A percentile compares a stretch with the other conserved stretches of the same genome.
Evolutionary conservation across 2,797 vertebrate species (phyloP).

Genomic region (Chloroceryle amazona): DNA sequence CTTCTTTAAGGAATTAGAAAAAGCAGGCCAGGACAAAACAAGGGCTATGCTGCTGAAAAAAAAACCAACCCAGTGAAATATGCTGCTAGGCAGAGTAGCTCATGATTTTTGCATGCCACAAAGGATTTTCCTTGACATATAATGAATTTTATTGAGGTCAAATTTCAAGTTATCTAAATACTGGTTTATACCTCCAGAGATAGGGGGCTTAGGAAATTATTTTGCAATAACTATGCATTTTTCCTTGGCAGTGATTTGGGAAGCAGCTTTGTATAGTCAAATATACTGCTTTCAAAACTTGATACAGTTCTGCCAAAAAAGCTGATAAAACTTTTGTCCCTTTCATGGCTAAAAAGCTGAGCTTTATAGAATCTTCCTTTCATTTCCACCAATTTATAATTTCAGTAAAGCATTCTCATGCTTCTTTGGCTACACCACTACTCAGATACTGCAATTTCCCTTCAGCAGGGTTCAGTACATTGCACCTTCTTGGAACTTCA

Average conservation of each 20-base stretch:
- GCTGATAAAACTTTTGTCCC: not conserved
- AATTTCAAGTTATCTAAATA: constrained; percentile 55
- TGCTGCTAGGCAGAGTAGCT: constrained; percentile 2
- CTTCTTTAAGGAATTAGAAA: not conserved
- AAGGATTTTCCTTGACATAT: constrained; percentile 36
- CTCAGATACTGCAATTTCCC: not conserved
- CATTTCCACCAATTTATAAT: not conserved
- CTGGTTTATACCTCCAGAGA: constrained; percentile 50
- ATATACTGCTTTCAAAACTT: not conserved
- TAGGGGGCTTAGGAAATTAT: not conserved
- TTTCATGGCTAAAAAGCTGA: not conserved
- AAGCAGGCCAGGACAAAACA: not conserved
- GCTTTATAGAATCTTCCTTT: not conserved
- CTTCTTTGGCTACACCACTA: accelerated
- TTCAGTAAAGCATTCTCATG: not conserved
- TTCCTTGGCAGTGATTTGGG: not conserved
- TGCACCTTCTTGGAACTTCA: accelerated
- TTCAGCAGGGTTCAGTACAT: not conserved
- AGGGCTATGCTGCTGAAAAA: not conserved
- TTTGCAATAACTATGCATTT: not conserved
- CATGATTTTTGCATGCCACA: constrained; percentile 18
- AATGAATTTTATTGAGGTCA: constrained; percentile 59
- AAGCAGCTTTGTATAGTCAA: not conserved
- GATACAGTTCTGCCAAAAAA: not conserved
- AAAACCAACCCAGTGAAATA: not conserved